These are phyloP conservation scores for Blastobasis adustella DNA, from an alignment of 2,888 invertebrate species.

Conservation along the genomic window DNA sequence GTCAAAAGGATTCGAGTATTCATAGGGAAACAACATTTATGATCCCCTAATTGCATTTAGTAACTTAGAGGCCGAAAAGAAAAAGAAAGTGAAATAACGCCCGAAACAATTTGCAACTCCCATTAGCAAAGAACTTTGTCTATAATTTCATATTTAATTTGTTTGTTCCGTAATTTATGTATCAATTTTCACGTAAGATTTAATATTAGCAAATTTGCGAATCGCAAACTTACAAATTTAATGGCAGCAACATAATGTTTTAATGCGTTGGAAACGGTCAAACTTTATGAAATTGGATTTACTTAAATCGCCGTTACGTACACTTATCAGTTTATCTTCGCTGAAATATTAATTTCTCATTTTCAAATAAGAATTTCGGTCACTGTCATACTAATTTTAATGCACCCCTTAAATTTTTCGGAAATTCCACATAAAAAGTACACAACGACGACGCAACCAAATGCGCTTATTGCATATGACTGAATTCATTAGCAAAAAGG, in stretches of 20 bases:
- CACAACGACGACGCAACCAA: no score
- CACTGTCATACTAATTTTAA: no score
- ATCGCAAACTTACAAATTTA: background rate
- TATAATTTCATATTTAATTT: slow-evolving; percentile 50
- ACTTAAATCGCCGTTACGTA: background rate
- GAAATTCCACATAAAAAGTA: no score
- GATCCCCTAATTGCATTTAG: slow-evolving; percentile 26
- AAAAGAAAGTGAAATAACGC: slow-evolving; percentile 39
- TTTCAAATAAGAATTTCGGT: no score
- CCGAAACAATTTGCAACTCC: slow-evolving; percentile 49
- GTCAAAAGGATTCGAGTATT: background rate
- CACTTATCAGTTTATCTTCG: background rate
- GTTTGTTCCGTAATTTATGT: slow-evolving; percentile 35
- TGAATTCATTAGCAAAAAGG: no score
- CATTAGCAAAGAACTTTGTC: slow-evolving; percentile 46
- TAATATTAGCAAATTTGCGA: slow-evolving; percentile 18
- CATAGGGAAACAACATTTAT: background rate
- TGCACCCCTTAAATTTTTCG: no score
- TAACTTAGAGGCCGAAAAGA: slow-evolving; percentile 23
- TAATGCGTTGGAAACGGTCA: background rate
- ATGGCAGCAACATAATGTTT: background rate
- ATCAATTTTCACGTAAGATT: slow-evolving; percentile 34
- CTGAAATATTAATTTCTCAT: no score
- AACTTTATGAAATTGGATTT: background rate
- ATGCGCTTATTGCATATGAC: no score